Evolutionary conservation across 2,113 vertebrate species (phyloP).

Genomic region (Salvelinus namaycush): DNA sequence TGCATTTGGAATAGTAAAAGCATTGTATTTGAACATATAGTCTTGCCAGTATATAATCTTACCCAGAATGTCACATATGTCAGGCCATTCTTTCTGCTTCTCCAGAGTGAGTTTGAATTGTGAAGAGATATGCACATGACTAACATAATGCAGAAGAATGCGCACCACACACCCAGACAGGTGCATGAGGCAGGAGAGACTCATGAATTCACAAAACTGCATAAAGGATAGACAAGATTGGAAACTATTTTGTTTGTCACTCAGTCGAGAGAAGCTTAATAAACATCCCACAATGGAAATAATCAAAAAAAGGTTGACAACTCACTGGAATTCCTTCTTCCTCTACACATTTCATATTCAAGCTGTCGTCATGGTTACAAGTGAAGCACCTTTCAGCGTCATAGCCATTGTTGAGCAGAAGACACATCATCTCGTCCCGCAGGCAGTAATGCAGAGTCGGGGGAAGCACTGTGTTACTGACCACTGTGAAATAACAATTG

Average conservation of each 20-base stretch:
- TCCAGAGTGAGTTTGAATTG: conserved; percentile 78
- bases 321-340: conserved; percentile 52
- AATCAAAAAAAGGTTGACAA: not conserved
- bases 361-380: conserved; percentile 32
- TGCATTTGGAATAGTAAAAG: not conserved
- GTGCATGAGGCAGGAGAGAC: conserved; percentile 79
- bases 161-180: conserved; percentile 76
- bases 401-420: conserved; percentile 83
- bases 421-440: conserved; percentile 81
- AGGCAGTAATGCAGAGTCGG: conserved; percentile 87
- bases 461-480: conserved; percentile 84
- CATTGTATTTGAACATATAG: not conserved
- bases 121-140: conserved; percentile 77
- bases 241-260: not conserved
- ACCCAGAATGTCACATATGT: conserved; percentile 56
- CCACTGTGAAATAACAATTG: conserved; percentile 84
- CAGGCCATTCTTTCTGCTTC: conserved; percentile 79
- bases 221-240: conserved; percentile 23
- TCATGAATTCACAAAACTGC: conserved; percentile 88
- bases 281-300: not conserved
- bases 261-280: not conserved
- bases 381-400: conserved; percentile 65
- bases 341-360: not conserved
- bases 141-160: conserved; percentile 81
- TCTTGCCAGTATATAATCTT: too few species aligned